Conservation (phyloP, 2,797 vertebrate genomes). For the Eulemur mongoz region DNA sequence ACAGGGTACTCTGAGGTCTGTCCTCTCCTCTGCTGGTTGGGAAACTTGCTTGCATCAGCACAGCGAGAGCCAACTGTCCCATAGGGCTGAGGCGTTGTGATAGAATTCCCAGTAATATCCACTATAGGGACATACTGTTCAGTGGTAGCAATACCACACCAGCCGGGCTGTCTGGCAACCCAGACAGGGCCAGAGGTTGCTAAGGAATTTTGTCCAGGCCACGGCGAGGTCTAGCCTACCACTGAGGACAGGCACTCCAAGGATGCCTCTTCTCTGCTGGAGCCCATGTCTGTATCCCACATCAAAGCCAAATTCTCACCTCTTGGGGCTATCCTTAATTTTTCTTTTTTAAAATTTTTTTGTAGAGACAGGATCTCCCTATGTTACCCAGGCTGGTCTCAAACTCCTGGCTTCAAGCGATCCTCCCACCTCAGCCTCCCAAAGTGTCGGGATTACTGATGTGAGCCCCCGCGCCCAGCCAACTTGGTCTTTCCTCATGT, state of each 20-base stretch:
- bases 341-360: too few species aligned
- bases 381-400: too few species aligned
- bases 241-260: neutral
- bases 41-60: neutral
- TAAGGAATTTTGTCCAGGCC: neutral
- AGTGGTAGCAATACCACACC: neutral
- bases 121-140: neutral
- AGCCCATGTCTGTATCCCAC: rapidly evolving
- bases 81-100: neutral
- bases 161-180: neutral
- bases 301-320: neutral
- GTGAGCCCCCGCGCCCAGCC: too few species aligned
- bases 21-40: neutral
- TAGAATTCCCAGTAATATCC: neutral
- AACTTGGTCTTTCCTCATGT: neutral
- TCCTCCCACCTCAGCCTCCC: too few species aligned
- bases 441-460: too few species aligned
- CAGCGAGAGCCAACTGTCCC: neutral
- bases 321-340: neutral
- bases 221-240: neutral
- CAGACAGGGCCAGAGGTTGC: neutral
- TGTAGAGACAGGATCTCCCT: too few species aligned
- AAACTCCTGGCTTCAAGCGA: too few species aligned
- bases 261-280: rapidly evolving
- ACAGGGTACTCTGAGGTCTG: neutral